Conservation (phyloP, 2,888 invertebrate species). For the Tetragonisca angustula region DNA sequence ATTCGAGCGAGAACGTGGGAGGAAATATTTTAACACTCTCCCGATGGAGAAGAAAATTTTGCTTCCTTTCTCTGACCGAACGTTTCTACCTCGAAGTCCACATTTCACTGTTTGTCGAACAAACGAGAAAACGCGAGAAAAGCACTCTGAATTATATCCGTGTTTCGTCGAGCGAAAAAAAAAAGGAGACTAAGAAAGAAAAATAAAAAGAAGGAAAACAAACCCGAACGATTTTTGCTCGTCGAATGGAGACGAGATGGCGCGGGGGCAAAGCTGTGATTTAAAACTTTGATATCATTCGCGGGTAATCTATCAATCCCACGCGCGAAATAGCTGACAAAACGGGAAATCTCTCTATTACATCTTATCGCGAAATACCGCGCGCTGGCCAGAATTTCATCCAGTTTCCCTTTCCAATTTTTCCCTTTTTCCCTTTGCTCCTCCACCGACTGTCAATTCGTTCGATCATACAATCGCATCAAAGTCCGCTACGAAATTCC, state of each 20-base stretch:
- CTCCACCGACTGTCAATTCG: constrained; percentile 12
- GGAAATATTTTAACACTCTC: no score
- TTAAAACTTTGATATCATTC: constrained; percentile 34
- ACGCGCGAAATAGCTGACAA: constrained; percentile 35
- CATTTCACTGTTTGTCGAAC: background rate
- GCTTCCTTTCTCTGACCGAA: background rate
- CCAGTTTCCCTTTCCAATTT: constrained; percentile 15
- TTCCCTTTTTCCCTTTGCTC: background rate
- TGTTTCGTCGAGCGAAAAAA: background rate
- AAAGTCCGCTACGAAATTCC: background rate
- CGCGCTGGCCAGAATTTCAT: constrained; percentile 25
- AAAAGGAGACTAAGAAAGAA: background rate
- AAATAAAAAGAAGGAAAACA: background rate
- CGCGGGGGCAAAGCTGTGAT: constrained; percentile 13
- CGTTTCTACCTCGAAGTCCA: background rate
- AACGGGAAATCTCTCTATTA: constrained; percentile 40
- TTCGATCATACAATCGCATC: background rate
- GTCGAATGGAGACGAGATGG: constrained; percentile 1
- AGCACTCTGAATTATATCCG: no score
- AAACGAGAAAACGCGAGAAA: background rate
- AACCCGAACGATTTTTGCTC: background rate
- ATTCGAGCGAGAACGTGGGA: no score
- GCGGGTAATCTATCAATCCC: constrained; percentile 38
- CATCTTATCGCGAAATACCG: constrained; percentile 35
- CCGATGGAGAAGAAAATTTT: no score